A percentile compares a stretch with the other conserved stretches of the same genome.
These are phyloP conservation scores for Gouania willdenowi DNA, from an alignment of 2,797 vertebrate species.

Conservation along the genomic window DNA sequence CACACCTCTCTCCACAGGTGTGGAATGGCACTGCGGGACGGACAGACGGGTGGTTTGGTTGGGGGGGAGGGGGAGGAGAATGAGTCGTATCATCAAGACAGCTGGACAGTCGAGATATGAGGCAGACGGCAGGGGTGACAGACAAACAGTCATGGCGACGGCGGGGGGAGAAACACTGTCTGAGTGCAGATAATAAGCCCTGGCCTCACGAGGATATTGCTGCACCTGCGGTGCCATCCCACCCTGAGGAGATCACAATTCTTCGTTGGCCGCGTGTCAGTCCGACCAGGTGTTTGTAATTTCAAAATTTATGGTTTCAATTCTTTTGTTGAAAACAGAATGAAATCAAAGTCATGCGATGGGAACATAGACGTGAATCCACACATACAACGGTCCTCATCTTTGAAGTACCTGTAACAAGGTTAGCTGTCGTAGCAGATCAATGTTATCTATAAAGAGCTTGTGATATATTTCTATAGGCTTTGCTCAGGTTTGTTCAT, in stretches of 20 bases:
- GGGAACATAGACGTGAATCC: too few species aligned
- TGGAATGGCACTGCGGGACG: too few species aligned
- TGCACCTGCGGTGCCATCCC: constrained; percentile 5
- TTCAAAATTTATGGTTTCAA: constrained; percentile 42
- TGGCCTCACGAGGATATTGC: constrained; percentile 24
- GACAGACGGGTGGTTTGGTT: too few species aligned
- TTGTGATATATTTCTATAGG: constrained; percentile 23
- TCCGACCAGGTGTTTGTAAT: constrained; percentile 44
- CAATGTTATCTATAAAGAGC: constrained; percentile 10
- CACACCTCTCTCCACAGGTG: too few species aligned
- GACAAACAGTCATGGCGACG: constrained; percentile 49
- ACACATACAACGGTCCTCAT: too few species aligned
- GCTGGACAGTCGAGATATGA: constrained; percentile 51
- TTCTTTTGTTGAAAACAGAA: too few species aligned
- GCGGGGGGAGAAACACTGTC: constrained; percentile 38
- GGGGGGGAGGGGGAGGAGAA: neutral
- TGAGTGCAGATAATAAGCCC: constrained; percentile 44
- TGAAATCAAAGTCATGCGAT: too few species aligned
- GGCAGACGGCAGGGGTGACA: constrained; percentile 32
- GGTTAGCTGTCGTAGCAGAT: constrained; percentile 16
- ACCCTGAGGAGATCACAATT: constrained; percentile 26
- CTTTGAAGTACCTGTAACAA: too few species aligned
- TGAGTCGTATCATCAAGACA: constrained; percentile 9
- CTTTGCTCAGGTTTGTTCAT: constrained; percentile 5
- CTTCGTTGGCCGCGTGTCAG: constrained; percentile 12